These are phyloP conservation scores for Acropora yongei DNA, from an alignment of 64 coral and sea anemone species.

Conservation along the genomic window DNA sequence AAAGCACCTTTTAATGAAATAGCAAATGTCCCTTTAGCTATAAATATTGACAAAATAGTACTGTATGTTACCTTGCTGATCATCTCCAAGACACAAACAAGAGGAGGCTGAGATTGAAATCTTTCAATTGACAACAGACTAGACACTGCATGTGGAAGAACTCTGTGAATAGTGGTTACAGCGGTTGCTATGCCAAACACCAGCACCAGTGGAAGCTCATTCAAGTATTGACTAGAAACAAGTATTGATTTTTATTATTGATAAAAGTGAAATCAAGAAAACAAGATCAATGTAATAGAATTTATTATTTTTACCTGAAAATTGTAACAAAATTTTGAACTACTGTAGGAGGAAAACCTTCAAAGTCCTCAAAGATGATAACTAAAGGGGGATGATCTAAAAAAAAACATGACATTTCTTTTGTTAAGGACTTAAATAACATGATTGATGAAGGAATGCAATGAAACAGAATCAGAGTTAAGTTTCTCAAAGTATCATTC, in stretches of 20 bases:
- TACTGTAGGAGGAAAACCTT: slow-evolving; percentile 61
- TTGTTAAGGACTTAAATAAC: neutral
- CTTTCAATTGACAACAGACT: slow-evolving; percentile 84
- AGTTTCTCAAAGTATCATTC: no score
- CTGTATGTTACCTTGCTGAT: slow-evolving; percentile 73
- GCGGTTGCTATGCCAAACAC: slow-evolving; percentile 96
- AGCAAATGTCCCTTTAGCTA: neutral
- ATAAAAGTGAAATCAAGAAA: no score
- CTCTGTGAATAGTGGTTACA: slow-evolving; percentile 81
- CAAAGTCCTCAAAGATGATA: slow-evolving; percentile 83
- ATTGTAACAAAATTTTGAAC: slow-evolving; percentile 81
- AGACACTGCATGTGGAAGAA: slow-evolving; percentile 92
- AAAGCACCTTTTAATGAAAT: no score
- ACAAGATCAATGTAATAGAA: no score
- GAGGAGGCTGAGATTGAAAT: slow-evolving; percentile 92
- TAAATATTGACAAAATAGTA: neutral
- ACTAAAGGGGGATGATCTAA: slow-evolving; percentile 67
- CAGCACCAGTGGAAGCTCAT: slow-evolving; percentile 76
- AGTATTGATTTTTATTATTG: neutral
- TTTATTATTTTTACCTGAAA: slow-evolving; percentile 35
- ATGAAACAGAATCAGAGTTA: no score
- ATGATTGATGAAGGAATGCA: neutral
- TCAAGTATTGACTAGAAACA: slow-evolving; percentile 80
- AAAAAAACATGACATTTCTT: neutral
- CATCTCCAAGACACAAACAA: slow-evolving; percentile 82